Conservation (phyloP, 2,797 vertebrate genomes). For the Acrossocheilus wenchowensis region DNA sequence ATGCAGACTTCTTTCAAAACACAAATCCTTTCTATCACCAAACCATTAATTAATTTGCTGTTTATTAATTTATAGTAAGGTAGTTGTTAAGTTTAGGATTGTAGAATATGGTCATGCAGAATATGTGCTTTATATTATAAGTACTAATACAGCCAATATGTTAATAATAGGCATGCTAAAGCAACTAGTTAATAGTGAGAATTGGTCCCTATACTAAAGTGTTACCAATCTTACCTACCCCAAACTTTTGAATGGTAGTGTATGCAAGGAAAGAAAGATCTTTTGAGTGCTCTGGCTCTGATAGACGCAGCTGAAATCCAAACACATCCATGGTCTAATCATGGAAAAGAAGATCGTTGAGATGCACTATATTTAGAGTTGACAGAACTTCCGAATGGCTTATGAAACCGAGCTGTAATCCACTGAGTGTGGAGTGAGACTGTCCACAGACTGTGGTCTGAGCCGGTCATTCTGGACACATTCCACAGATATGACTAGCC, state of each 20-base stretch:
- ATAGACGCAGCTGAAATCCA: conserved; percentile 22
- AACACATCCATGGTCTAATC: conserved; percentile 36
- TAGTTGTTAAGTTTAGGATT: not conserved
- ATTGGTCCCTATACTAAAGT: not conserved
- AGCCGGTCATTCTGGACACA: conserved; percentile 24
- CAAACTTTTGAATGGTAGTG: not conserved
- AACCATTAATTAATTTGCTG: not conserved
- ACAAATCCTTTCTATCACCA: too few species aligned
- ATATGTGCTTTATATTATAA: too few species aligned
- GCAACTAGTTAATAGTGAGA: not conserved
- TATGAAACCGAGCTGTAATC: conserved; percentile 43
- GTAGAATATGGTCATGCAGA: not conserved
- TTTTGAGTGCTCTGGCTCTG: conserved; percentile 1
- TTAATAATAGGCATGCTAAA: not conserved
- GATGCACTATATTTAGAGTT: conserved; percentile 39
- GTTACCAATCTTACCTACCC: not conserved
- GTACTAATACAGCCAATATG: too few species aligned
- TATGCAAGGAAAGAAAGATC: not conserved
- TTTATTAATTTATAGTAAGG: not conserved
- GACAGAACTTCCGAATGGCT: conserved; percentile 36
- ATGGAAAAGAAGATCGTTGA: conserved; percentile 31
- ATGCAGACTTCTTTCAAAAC: too few species aligned
- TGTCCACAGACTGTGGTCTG: conserved; percentile 30
- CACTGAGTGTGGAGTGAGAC: conserved; percentile 27
- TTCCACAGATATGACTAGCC: conserved; percentile 29